Evolutionary conservation across 2,113 vertebrate genomes (phyloP).

Genomic region (Xyrauchen texanus): DNA sequence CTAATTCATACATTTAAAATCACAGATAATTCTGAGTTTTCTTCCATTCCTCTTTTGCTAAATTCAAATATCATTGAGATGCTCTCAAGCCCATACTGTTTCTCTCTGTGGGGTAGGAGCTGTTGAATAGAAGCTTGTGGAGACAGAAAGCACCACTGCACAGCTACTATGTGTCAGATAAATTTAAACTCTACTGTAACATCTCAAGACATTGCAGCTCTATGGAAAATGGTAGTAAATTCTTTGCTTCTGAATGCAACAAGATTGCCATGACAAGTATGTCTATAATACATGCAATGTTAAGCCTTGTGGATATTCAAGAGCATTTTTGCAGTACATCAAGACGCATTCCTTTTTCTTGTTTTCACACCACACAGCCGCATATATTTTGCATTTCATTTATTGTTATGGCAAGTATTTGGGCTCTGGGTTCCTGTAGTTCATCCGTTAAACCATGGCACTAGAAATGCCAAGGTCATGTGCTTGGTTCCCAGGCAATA

Average conservation of each 20-base stretch:
- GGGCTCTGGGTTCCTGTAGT: too few species aligned
- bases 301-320: background rate
- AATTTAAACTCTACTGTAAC: slow-evolving; percentile 13
- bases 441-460: too few species aligned
- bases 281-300: background rate
- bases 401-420: background rate
- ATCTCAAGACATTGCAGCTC: background rate
- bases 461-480: too few species aligned
- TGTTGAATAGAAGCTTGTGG: slow-evolving; percentile 22
- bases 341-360: background rate
- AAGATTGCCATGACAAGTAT: background rate
- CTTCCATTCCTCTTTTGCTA: slow-evolving; percentile 4
- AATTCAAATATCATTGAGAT: slow-evolving; percentile 40
- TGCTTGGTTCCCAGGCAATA: too few species aligned
- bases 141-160: slow-evolving; percentile 16
- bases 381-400: background rate
- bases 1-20: slow-evolving; percentile 33
- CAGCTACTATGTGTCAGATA: slow-evolving; percentile 7
- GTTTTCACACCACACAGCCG: background rate
- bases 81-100: slow-evolving; percentile 37
- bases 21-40: slow-evolving; percentile 32
- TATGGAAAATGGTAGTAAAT: background rate
- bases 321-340: background rate
- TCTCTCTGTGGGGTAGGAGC: slow-evolving; percentile 25
- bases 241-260: slow-evolving; percentile 6